phyloP scores from a whole-genome alignment of 2,888 invertebrate genomes.

The Cylloceria caligata region DNA sequence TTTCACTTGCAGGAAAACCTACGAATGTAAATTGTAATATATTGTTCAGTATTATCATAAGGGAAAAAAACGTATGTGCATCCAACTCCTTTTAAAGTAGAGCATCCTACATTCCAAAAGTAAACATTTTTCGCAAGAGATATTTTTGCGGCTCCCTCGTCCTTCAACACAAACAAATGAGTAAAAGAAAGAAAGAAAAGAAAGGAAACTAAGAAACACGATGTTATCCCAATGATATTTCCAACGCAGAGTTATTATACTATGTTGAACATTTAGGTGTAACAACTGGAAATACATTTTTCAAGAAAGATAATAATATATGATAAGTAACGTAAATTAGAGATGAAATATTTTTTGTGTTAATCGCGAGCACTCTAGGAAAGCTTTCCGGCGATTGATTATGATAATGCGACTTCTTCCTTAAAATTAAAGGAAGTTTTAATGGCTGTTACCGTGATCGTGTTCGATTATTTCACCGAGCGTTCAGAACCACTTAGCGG shows the following conservation, averaged over 20 bases:
- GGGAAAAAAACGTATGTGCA: conserved; percentile 69
- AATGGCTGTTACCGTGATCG: conserved; percentile 63
- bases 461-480: conserved; percentile 59
- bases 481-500: conserved; percentile 60
- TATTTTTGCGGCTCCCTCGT: conserved; percentile 53
- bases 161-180: conserved; percentile 41
- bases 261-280: conserved; percentile 13
- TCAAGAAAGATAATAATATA: conserved; percentile 53
- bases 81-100: conserved; percentile 74
- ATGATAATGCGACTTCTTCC: conserved; percentile 66
- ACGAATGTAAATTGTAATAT: conserved; percentile 82
- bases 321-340: conserved; percentile 50
- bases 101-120: conserved; percentile 81
- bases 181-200: conserved; percentile 21
- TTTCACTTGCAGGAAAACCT: conserved; percentile 62
- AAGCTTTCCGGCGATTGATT: conserved; percentile 62
- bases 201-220: conserved; percentile 20
- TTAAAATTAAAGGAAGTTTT: conserved; percentile 56
- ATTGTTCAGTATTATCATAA: conserved; percentile 82
- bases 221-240: conserved; percentile 52
- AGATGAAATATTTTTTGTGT: conserved; percentile 58
- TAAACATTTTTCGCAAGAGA: conserved; percentile 73
- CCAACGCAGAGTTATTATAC: conserved; percentile 37
- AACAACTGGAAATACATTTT: conserved; percentile 63
- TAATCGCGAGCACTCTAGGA: conserved; percentile 56